Evolutionary conservation across 2,797 vertebrate genomes (phyloP).

Genomic region (Botia almorhae): DNA sequence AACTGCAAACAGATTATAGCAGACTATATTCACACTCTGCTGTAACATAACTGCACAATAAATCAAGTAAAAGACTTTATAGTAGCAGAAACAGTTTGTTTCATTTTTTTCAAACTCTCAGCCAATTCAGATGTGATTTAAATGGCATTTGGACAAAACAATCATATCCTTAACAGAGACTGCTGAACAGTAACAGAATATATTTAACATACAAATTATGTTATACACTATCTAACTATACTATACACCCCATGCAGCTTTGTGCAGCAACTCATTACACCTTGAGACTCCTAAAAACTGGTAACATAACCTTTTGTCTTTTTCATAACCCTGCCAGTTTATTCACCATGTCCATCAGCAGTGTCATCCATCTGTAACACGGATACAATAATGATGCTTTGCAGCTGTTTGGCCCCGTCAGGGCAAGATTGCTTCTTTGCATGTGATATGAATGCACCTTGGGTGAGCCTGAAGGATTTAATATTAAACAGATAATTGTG

Average conservation of each 20-base stretch:
- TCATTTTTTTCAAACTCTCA: constrained; percentile 16
- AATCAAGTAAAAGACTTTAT: constrained; percentile 12
- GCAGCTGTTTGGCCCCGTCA: constrained; percentile 75
- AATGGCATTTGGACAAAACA: constrained; percentile 35
- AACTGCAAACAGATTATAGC: constrained; percentile 40
- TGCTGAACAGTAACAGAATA: constrained; percentile 32
- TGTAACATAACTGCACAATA: too few relatives aligned
- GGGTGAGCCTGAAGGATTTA: constrained; percentile 33
- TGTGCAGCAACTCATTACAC: constrained; percentile 55
- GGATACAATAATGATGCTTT: constrained; percentile 70
- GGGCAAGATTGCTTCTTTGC: constrained; percentile 67
- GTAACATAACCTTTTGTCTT: constrained; percentile 69
- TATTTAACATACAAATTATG: constrained; percentile 46
- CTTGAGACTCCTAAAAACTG: constrained; percentile 57
- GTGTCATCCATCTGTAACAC: constrained; percentile 74
- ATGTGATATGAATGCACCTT: constrained; percentile 59
- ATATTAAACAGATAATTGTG: constrained; percentile 49
- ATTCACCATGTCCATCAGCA: constrained; percentile 71
- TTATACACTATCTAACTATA: too few relatives aligned
- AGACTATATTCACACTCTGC: neutral
- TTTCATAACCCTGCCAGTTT: constrained; percentile 72
- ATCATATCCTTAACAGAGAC: constrained; percentile 39
- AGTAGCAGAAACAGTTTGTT: neutral
- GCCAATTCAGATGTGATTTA: constrained; percentile 32
- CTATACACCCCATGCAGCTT: neutral